Evolutionary conservation across 2,888 invertebrate species (phyloP).

Genomic region (Scaptomyza tumidula): DNA sequence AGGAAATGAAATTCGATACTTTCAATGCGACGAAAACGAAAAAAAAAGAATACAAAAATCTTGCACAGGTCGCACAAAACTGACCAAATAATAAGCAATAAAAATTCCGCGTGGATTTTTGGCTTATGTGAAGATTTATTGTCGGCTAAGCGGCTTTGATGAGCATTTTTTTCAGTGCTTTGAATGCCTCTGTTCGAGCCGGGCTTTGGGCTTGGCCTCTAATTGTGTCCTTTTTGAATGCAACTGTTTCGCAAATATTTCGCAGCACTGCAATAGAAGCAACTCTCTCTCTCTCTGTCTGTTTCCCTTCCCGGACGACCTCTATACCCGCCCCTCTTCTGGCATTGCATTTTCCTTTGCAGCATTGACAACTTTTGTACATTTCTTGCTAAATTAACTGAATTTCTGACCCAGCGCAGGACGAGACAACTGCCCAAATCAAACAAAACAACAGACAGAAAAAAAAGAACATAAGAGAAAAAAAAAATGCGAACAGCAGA

Average conservation of each 20-base stretch:
- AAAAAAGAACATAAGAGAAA: conserved; percentile 2
- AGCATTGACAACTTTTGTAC: conserved; percentile 74
- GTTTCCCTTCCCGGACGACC: conserved; percentile 39
- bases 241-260: conserved; percentile 77
- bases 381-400: conserved; percentile 78
- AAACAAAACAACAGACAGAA: conserved; percentile 29
- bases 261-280: conserved; percentile 45
- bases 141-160: conserved; percentile 75
- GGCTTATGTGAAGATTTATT: conserved; percentile 71
- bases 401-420: conserved; percentile 75
- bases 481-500: conserved; percentile 11
- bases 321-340: conserved; percentile 28
- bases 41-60: conserved; percentile 21
- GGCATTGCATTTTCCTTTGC: conserved; percentile 19
- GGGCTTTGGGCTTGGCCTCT: conserved; percentile 24
- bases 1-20: conserved; percentile 83
- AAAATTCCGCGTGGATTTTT: conserved; percentile 73
- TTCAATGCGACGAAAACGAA: conserved; percentile 37
- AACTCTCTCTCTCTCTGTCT: conserved; percentile 15
- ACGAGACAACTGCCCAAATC: conserved; percentile 49
- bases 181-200: neutral
- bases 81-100: conserved; percentile 76
- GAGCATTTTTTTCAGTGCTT: conserved; percentile 24
- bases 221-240: conserved; percentile 73
- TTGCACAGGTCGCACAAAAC: conserved; percentile 27